Percentiles rank a stretch among this genome's conserved stretches.
phyloP scores from a whole-genome alignment of 2,113 vertebrate genomes.

The Noctilio leporinus region DNA sequence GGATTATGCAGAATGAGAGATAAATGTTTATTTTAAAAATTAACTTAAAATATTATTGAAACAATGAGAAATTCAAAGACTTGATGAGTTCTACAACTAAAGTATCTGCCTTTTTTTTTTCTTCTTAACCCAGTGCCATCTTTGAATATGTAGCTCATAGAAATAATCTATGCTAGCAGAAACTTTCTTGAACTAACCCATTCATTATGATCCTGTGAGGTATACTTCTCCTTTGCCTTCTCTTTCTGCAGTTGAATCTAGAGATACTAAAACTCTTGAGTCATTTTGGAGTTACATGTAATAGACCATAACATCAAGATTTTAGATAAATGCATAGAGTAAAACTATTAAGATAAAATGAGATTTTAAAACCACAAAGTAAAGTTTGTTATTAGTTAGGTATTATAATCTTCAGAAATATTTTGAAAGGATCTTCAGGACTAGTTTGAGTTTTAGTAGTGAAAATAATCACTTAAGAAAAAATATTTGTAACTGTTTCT shows the following conservation, averaged over 20 bases:
- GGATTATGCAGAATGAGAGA: background rate
- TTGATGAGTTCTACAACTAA: background rate
- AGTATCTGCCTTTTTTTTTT: background rate
- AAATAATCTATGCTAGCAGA: background rate
- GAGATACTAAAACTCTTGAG: background rate
- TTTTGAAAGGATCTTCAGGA: background rate
- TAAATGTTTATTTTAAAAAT: background rate
- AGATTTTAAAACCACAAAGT: background rate
- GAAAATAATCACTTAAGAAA: background rate
- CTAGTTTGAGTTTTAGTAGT: background rate
- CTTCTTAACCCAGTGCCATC: background rate
- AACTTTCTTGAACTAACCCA: background rate
- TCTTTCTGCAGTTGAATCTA: background rate
- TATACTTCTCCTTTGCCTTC: background rate
- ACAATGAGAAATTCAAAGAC: background rate
- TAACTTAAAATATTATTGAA: background rate
- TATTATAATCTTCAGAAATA: background rate
- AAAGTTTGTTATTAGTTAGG: background rate
- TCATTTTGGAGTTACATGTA: background rate
- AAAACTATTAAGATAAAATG: background rate
- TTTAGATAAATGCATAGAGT: background rate
- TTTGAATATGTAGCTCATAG: background rate
- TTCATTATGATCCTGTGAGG: background rate
- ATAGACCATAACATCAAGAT: background rate
- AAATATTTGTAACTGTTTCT: constrained; percentile 56